Evolutionary conservation across 2,888 invertebrate genomes (phyloP), one percentile per base, ranked within the genome.

Genomic region (Metacarcinus magister): DNA sequence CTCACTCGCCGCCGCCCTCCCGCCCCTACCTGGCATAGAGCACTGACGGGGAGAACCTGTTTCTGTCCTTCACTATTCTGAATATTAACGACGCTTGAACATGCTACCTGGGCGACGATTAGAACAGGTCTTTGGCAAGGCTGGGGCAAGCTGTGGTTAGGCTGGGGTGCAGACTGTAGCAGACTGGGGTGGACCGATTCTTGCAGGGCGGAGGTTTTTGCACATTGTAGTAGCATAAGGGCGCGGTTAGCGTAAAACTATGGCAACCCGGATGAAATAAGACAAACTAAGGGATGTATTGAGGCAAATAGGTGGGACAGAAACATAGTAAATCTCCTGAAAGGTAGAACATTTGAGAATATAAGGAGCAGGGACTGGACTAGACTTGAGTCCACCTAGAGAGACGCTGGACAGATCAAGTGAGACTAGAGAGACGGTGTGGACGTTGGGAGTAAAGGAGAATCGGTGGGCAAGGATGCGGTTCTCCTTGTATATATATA

Each of bases 51-150:
- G 39, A 87, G 87, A 87, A 87, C 87, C 87, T 87, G 87, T 87
- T 87, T 87, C 87, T 87, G 87, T 87, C 87, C 87, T 87, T 87
- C 87, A 87, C 87, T 87, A 87, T 87, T 87, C 87, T 87, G 87
- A 87, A 87, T 87, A 87, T 87, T 87, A 87, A 87, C 87, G 87
- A 87, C 87, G 87, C 87, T 87, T 23, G 87, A 87, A 87, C 87
- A 87, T 87, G 87, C 87, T 87, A 87, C 87, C 87, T 87, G 87
- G 87, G 87, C 87, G 87, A 87, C 87, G 87, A 87, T 87, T 87
- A 87, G 87, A 87, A 87, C 87, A 87, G 87, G 87, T 87, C 87
- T 39, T 32, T 19, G 87, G 87, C 75, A 28, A 28, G 75, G 28
- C n/a, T 39, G 32, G 39, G 87, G 32, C 32, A 10, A 39, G 87